A percentile compares a stretch with the other conserved stretches of the same genome.
Evolutionary conservation across 2,888 invertebrate genomes (phyloP).

Genomic region (Trichopria drosophilae): DNA sequence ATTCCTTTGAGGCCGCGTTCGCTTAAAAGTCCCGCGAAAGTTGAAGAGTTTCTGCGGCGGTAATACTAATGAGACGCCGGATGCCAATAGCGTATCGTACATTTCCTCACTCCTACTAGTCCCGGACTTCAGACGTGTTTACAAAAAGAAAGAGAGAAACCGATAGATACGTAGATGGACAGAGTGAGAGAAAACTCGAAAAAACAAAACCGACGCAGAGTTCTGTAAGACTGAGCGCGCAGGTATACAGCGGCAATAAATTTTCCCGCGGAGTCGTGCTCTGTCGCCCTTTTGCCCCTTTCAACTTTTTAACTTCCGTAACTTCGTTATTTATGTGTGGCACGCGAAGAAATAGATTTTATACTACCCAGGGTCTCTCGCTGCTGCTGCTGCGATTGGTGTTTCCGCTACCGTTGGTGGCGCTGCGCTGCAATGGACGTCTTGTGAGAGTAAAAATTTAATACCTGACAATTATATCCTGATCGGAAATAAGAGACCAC

Average conservation of each 20-base stretch:
- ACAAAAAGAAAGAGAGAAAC: background rate
- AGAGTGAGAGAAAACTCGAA: background rate
- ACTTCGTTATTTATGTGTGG: conserved; percentile 56
- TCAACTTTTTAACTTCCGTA: conserved; percentile 51
- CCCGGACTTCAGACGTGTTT: conserved; percentile 22
- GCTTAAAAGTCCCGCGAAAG: conserved; percentile 28
- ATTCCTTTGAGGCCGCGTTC: too few species aligned
- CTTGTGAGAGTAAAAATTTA: too few species aligned
- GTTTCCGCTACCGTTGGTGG: too few species aligned
- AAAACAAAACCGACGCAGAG: too few species aligned
- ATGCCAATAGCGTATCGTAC: conserved; percentile 24
- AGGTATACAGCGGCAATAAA: conserved; percentile 41
- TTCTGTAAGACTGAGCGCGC: conserved; percentile 22
- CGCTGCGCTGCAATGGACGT: too few species aligned
- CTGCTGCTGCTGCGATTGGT: too few species aligned
- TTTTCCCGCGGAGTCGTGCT: conserved; percentile 40
- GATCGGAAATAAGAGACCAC: too few species aligned
- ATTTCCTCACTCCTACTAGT: conserved; percentile 19
- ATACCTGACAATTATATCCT: too few species aligned
- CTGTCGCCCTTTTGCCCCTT: conserved; percentile 41
- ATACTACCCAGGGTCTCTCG: conserved; percentile 28
- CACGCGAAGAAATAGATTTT: conserved; percentile 53
- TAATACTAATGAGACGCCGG: conserved; percentile 31
- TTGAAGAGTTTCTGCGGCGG: conserved; percentile 28
- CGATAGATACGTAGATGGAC: background rate